Percentiles rank a stretch among this genome's conserved stretches.
phyloP scores from a whole-genome alignment of 2,888 invertebrate genomes.

The Catonia carolina region DNA sequence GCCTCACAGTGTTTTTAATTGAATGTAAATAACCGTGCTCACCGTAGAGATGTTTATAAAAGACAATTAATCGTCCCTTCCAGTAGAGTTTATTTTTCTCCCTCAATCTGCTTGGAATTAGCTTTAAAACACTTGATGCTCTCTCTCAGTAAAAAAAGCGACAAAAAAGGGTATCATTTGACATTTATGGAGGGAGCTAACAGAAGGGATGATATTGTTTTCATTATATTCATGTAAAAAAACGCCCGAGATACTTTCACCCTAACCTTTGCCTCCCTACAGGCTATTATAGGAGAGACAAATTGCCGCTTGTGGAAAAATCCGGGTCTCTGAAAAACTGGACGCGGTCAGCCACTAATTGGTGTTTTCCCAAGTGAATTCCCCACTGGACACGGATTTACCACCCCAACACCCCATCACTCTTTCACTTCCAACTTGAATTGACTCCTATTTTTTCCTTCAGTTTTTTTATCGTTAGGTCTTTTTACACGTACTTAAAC shows the following conservation, averaged over 20 bases:
- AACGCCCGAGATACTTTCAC: not conserved
- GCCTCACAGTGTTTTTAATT: too few relatives aligned
- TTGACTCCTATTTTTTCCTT: too few relatives aligned
- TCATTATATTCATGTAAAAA: constrained; percentile 10
- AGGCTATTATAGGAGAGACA: constrained; percentile 3
- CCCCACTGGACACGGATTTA: constrained; percentile 8
- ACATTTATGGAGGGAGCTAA: constrained; percentile 5
- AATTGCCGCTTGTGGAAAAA: constrained; percentile 7
- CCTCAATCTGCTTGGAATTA: constrained; percentile 2
- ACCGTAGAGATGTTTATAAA: too few relatives aligned
- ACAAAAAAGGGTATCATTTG: constrained; percentile 8
- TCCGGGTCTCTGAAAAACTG: constrained; percentile 8
- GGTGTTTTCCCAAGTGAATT: constrained; percentile 4
- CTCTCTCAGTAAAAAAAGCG: constrained; percentile 2
- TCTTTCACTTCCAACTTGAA: not conserved
- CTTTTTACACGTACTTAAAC: too few relatives aligned
- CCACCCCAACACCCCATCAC: constrained; percentile 6
- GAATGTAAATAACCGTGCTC: too few relatives aligned
- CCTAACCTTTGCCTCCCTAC: constrained; percentile 8
- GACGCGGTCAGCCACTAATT: constrained; percentile 12
- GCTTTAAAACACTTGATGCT: constrained; percentile 8
- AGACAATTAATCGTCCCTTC: constrained; percentile 2
- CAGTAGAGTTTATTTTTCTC: not conserved
- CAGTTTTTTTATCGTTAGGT: too few relatives aligned
- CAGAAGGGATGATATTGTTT: constrained; percentile 13